A percentile compares a stretch with the other conserved stretches of the same genome.
These are phyloP conservation scores for Neolamprologus ventralis DNA, from an alignment of 2,113 vertebrate genomes.

Conservation along the genomic window DNA sequence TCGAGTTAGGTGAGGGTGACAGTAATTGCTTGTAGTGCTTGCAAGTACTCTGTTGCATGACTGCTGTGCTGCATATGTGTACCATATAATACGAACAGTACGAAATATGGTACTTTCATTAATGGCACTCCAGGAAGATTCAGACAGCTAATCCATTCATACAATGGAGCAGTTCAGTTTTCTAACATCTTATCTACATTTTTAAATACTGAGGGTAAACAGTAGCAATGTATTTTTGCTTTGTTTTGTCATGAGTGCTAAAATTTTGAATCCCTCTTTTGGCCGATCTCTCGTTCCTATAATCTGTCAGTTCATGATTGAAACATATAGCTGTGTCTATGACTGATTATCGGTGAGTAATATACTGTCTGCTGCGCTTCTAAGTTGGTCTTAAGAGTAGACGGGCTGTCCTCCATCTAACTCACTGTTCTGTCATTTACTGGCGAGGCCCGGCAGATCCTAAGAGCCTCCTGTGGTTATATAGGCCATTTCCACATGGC, in stretches of 20 bases:
- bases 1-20: background rate
- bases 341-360: background rate
- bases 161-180: background rate
- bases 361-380: background rate
- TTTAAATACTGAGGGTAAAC: background rate
- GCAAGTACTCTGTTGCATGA: background rate
- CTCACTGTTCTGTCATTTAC: slow-evolving; percentile 39
- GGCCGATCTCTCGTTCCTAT: background rate
- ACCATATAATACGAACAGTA: background rate
- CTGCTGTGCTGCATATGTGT: background rate
- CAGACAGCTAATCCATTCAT: background rate
- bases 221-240: background rate
- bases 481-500: slow-evolving; percentile 54
- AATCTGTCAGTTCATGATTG: background rate
- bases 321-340: background rate
- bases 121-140: background rate
- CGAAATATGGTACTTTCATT: background rate
- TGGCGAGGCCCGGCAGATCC: slow-evolving; percentile 11
- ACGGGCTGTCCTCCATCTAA: slow-evolving; percentile 15
- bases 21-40: background rate
- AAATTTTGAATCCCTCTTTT: background rate
- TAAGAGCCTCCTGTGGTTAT: slow-evolving; percentile 56
- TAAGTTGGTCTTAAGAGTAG: background rate
- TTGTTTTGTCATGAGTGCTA: background rate
- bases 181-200: background rate